Conservation (phyloP, 2,888 invertebrate genomes). For the Lasioglossum calceatum region DNA sequence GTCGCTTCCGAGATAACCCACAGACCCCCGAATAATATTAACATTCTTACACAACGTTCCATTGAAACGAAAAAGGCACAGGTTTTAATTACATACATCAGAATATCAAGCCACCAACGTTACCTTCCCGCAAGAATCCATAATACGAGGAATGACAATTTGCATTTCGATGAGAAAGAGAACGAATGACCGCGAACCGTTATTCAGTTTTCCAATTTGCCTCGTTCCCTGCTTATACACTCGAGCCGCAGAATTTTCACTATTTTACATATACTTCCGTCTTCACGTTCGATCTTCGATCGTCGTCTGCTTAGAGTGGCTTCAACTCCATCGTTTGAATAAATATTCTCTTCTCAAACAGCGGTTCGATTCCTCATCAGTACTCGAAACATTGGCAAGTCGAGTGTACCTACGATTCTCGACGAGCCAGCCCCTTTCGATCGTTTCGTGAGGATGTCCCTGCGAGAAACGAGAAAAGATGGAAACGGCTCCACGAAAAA, state of each 20-base stretch:
- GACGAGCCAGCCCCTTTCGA: conserved; percentile 36
- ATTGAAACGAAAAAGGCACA: background rate
- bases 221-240: background rate
- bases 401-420: conserved; percentile 25
- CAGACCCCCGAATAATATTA: background rate
- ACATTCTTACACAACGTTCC: background rate
- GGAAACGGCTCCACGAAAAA: conserved; percentile 28
- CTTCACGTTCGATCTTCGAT: conserved; percentile 1
- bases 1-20: background rate
- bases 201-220: conserved; percentile 17
- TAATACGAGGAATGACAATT: background rate
- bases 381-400: conserved; percentile 23
- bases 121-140: background rate
- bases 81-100: background rate
- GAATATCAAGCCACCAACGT: background rate
- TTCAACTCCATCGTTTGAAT: background rate
- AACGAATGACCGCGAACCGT: background rate
- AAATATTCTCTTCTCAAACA: background rate
- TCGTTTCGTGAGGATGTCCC: conserved; percentile 16
- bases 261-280: conserved; percentile 1
- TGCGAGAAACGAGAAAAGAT: background rate
- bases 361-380: conserved; percentile 22
- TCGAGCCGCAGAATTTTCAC: background rate
- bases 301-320: conserved; percentile 9
- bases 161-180: conserved; percentile 4